These are phyloP conservation scores for Drosophila nannoptera DNA, from an alignment of 1,140 invertebrate genomes.

Conservation along the genomic window DNA sequence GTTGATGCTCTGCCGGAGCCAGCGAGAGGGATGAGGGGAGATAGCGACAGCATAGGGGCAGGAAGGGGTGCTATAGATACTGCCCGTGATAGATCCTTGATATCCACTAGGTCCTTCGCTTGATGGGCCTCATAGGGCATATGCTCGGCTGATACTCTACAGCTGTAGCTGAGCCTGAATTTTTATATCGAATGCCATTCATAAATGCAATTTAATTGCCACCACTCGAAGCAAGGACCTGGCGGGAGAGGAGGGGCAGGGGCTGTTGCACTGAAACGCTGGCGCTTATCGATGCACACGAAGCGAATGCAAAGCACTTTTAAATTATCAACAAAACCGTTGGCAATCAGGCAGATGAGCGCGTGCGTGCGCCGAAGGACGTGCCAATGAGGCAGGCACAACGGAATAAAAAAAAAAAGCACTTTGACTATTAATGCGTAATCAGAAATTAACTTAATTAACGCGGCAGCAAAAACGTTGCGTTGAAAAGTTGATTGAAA, in stretches of 20 bases:
- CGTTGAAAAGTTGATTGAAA: slow-evolving; percentile 51
- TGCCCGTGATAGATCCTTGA: too few species aligned
- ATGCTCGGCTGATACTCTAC: background rate
- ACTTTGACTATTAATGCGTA: slow-evolving; percentile 75
- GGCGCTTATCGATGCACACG: slow-evolving; percentile 71
- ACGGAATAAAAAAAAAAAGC: slow-evolving; percentile 36
- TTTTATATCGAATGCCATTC: slow-evolving; percentile 62
- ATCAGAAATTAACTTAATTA: slow-evolving; percentile 78
- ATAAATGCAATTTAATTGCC: slow-evolving; percentile 72
- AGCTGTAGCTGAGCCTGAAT: slow-evolving; percentile 34
- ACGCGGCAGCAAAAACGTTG: slow-evolving; percentile 46
- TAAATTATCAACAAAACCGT: slow-evolving; percentile 65
- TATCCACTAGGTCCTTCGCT: background rate
- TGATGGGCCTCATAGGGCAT: background rate
- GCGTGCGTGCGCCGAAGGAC: slow-evolving; percentile 27
- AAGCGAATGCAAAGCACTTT: slow-evolving; percentile 71
- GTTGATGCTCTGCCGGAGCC: background rate
- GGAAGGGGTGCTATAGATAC: too few species aligned
- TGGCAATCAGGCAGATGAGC: slow-evolving; percentile 19
- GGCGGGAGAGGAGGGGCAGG: too few species aligned
- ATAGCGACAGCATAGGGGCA: too few species aligned
- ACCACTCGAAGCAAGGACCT: too few species aligned
- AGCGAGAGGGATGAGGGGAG: background rate
- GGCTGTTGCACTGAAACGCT: slow-evolving; percentile 31
- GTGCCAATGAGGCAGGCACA: slow-evolving; percentile 46